Conservation (phyloP, 2,888 invertebrate genomes). For the Ectemnius continuus region DNA sequence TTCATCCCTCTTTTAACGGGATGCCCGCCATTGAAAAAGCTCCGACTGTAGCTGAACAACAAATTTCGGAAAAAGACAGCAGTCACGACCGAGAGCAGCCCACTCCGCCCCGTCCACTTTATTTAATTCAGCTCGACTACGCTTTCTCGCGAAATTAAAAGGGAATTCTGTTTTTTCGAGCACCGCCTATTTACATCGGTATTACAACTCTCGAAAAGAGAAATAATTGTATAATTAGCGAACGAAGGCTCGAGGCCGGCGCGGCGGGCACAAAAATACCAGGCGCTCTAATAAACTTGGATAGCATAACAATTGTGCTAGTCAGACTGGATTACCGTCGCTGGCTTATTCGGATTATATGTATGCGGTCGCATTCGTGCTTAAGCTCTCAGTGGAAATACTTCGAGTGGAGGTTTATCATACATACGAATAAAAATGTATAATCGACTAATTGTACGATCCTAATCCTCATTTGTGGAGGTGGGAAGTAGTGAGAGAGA, state of each 20-base stretch:
- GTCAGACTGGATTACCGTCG: no score
- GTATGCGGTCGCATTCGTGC: no score
- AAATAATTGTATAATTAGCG: slow-evolving; percentile 1
- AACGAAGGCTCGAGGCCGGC: not conserved
- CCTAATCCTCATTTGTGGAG: no score
- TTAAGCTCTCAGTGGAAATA: no score
- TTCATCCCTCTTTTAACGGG: not conserved
- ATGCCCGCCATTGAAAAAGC: not conserved
- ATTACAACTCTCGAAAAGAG: not conserved
- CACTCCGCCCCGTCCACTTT: not conserved
- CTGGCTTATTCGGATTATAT: no score
- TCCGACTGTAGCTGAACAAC: not conserved
- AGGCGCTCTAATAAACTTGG: not conserved
- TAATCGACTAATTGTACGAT: no score
- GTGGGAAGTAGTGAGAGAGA: no score
- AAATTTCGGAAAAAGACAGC: not conserved
- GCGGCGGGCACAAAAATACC: not conserved
- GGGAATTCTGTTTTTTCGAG: not conserved
- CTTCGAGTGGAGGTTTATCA: no score
- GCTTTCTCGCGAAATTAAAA: not conserved
- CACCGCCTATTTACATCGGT: not conserved
- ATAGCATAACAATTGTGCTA: no score
- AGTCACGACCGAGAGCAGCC: not conserved
- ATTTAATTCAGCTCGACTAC: not conserved
- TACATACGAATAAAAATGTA: no score